A percentile compares a stretch with the other conserved stretches of the same genome.
Evolutionary conservation across 2,888 invertebrate genomes (phyloP).

Genomic region (Aphodius granarius): DNA sequence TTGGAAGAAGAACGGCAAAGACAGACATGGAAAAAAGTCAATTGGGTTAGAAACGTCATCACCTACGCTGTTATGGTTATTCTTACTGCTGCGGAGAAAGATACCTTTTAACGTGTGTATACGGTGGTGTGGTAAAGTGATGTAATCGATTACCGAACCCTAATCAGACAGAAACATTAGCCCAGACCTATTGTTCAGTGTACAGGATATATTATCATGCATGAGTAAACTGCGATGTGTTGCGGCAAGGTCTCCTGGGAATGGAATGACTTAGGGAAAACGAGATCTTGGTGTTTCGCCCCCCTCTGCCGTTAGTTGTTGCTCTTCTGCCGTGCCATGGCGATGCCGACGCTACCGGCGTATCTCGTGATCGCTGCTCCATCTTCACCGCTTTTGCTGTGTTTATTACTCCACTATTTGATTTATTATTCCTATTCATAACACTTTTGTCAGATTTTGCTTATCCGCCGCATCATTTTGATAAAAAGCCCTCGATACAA

Average conservation of each 20-base stretch:
- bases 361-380: conserved; percentile 34
- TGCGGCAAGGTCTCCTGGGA: conserved; percentile 44
- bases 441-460: background rate
- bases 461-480: conserved; percentile 5
- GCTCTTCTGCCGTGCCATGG: conserved; percentile 37
- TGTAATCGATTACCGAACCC: conserved; percentile 39
- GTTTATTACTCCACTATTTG: conserved; percentile 22
- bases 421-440: conserved; percentile 23
- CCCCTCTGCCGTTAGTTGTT: conserved; percentile 28
- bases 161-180: conserved; percentile 42
- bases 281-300: conserved; percentile 44
- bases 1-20: background rate
- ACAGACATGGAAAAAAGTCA: too few species aligned
- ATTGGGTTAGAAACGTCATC: too few species aligned
- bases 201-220: conserved; percentile 45
- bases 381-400: conserved; percentile 22
- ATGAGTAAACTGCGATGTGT: conserved; percentile 46
- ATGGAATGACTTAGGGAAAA: conserved; percentile 45
- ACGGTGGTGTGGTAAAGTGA: conserved; percentile 31
- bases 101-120: conserved; percentile 24
- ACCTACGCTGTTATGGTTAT: too few species aligned
- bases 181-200: conserved; percentile 41
- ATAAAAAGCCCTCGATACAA: background rate
- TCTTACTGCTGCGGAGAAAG: background rate
- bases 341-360: conserved; percentile 39